These are phyloP conservation scores for Octodon degus DNA, from an alignment of 2,113 vertebrate species.

Conservation along the genomic window DNA sequence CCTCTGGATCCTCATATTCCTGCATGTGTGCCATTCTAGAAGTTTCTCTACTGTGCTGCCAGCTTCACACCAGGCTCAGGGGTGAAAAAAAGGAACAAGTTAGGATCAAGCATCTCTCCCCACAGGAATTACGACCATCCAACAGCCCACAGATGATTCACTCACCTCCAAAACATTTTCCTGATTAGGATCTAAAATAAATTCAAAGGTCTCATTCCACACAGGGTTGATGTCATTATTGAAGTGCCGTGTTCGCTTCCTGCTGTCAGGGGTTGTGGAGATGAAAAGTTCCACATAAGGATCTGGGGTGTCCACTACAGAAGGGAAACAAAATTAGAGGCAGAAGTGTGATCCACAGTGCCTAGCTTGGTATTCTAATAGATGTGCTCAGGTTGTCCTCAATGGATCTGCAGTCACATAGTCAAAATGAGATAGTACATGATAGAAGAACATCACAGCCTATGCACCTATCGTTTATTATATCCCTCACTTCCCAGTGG, in stretches of 20 bases:
- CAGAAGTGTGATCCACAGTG: neutral
- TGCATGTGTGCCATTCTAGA: neutral
- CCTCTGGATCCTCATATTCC: rapidly evolving
- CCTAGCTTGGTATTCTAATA: neutral
- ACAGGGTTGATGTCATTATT: slow-evolving; percentile 95
- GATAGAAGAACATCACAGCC: neutral
- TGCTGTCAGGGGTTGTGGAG: slow-evolving; percentile 93
- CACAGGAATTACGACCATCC: neutral
- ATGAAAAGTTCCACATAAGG: slow-evolving; percentile 97
- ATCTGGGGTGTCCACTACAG: slow-evolving; percentile 96
- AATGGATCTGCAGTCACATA: neutral
- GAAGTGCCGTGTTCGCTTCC: slow-evolving; percentile 94
- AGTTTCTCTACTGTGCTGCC: neutral
- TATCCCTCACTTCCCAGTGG: neutral
- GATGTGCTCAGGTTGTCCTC: neutral
- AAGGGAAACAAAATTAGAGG: neutral
- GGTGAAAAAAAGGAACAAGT: neutral
- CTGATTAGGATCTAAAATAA: slow-evolving; percentile 96
- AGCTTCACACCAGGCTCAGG: neutral
- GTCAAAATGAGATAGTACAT: neutral
- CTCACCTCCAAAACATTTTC: slow-evolving; percentile 95
- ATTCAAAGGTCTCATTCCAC: slow-evolving; percentile 96
- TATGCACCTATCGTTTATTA: neutral
- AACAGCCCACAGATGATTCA: neutral
- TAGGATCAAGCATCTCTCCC: neutral